Percentiles rank a stretch among this genome's conserved stretches.
phyloP scores from a whole-genome alignment of 2,888 invertebrate species.

The Xestia ashworthii region DNA sequence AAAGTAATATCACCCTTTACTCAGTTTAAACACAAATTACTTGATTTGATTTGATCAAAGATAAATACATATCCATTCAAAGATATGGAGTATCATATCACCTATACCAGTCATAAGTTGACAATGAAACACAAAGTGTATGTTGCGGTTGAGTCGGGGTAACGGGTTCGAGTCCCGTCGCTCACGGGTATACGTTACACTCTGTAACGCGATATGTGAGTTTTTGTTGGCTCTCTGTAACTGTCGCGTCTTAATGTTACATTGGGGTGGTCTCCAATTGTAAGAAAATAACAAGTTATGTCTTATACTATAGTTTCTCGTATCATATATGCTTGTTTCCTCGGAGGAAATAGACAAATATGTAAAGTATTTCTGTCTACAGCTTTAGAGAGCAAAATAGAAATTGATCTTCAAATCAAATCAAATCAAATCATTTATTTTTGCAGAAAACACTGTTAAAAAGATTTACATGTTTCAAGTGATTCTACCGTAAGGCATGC shows the following conservation, averaged over 20 bases:
- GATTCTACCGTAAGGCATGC: no score
- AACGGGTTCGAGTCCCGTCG: conserved; percentile 71
- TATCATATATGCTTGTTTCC: neutral
- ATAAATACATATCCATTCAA: neutral
- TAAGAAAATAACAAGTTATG: neutral
- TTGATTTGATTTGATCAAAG: neutral
- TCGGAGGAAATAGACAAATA: neutral
- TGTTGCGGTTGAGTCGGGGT: conserved; percentile 62
- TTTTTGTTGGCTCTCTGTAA: conserved; percentile 60
- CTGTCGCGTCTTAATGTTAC: conserved; percentile 22
- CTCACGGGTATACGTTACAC: conserved; percentile 72
- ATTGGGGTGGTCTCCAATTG: conserved; percentile 45
- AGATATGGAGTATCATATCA: conserved; percentile 16
- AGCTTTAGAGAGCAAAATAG: neutral
- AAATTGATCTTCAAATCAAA: neutral
- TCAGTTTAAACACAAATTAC: neutral
- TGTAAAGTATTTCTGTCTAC: neutral
- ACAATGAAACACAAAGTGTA: conserved; percentile 39
- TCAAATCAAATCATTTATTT: no score
- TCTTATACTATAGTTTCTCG: neutral
- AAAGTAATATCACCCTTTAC: neutral
- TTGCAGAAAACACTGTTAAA: no score
- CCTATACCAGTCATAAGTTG: conserved; percentile 22
- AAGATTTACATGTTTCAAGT: no score
- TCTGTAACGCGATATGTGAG: conserved; percentile 67